A percentile compares a stretch with the other conserved stretches of the same genome.
Evolutionary conservation across 37 sponge, comb jelly and placozoan genomes (phyloP).

Genomic region (Lycopodina hypogea): DNA sequence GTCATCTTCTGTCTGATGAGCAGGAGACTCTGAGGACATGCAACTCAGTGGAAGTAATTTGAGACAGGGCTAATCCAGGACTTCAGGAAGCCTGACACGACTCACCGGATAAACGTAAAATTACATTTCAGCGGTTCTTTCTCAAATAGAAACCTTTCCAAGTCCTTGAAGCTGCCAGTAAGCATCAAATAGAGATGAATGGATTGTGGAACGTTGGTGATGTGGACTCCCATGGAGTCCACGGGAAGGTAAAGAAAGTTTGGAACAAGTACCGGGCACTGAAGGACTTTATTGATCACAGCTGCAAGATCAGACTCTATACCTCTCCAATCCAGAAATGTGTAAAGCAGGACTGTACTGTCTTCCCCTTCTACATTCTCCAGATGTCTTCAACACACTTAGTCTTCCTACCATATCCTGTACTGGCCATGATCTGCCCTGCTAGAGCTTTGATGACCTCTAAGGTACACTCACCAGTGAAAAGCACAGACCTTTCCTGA

Average conservation of each 20-base stretch:
- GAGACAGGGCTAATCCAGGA: neutral
- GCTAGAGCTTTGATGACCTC: constrained; percentile 5
- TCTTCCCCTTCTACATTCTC: neutral
- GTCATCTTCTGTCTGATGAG: constrained; percentile 15
- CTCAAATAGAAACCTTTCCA: constrained; percentile 21
- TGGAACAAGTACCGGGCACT: neutral
- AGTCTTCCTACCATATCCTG: constrained; percentile 15
- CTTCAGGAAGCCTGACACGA: constrained; percentile 8
- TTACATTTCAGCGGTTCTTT: constrained; percentile 14
- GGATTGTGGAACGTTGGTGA: neutral
- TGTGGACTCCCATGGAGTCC: neutral
- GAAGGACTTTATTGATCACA: constrained; percentile 32
- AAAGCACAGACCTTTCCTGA: constrained; percentile 1
- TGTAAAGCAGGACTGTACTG: constrained; percentile 19
- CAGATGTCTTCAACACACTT: constrained; percentile 3
- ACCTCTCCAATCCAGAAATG: constrained; percentile 29
- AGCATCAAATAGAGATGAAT: constrained; percentile 9
- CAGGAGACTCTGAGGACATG: constrained; percentile 11
- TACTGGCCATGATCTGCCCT: constrained; percentile 1
- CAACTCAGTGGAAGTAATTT: constrained; percentile 8
- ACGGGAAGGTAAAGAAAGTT: neutral
- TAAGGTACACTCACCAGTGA: constrained; percentile 4
- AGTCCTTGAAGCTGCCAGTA: neutral
- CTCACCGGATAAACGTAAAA: too few relatives aligned
- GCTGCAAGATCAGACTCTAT: too few relatives aligned